A percentile compares a stretch with the other conserved stretches of the same genome.
These are phyloP conservation scores for Calcarius lapponicus DNA, from an alignment of 2,797 vertebrate genomes.

Conservation along the genomic window DNA sequence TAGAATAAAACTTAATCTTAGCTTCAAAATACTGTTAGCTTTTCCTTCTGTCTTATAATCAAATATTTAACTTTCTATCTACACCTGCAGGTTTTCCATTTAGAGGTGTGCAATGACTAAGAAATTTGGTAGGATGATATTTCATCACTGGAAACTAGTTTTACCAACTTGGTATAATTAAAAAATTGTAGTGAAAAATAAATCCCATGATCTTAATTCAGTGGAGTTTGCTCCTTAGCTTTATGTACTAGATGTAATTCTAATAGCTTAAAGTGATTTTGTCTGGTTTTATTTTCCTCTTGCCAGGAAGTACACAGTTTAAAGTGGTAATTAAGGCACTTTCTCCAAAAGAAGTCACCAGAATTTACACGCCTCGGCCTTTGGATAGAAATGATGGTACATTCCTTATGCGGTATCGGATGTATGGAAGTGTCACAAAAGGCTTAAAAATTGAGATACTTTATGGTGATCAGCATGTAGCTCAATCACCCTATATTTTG, in stretches of 20 bases:
- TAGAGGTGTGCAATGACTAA: not conserved
- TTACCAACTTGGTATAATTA: not conserved
- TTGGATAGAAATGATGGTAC: constrained; percentile 90
- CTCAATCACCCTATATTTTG: constrained; percentile 86
- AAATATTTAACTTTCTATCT: not conserved
- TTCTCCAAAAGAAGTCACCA: constrained; percentile 79
- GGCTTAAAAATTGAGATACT: constrained; percentile 87
- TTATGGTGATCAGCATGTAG: constrained; percentile 81
- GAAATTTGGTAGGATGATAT: not conserved
- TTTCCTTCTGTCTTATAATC: not conserved
- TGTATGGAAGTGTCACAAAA: constrained; percentile 79
- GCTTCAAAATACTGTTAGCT: not conserved
- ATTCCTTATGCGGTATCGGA: constrained; percentile 88
- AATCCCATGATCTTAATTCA: not conserved
- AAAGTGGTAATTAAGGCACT: constrained; percentile 85
- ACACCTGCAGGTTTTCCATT: not conserved
- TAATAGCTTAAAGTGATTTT: not conserved
- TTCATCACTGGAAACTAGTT: not conserved
- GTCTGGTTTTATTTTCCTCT: not conserved
- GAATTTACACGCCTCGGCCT: constrained; percentile 83
- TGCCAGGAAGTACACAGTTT: constrained; percentile 82
- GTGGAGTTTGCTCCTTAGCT: not conserved
- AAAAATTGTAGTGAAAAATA: not conserved
- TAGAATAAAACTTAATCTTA: not conserved
- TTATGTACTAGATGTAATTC: not conserved